A percentile compares a stretch with the other conserved stretches of the same genome.
phyloP scores from a whole-genome alignment of 2,113 vertebrate genomes.

The Ramphastos sulfuratus region DNA sequence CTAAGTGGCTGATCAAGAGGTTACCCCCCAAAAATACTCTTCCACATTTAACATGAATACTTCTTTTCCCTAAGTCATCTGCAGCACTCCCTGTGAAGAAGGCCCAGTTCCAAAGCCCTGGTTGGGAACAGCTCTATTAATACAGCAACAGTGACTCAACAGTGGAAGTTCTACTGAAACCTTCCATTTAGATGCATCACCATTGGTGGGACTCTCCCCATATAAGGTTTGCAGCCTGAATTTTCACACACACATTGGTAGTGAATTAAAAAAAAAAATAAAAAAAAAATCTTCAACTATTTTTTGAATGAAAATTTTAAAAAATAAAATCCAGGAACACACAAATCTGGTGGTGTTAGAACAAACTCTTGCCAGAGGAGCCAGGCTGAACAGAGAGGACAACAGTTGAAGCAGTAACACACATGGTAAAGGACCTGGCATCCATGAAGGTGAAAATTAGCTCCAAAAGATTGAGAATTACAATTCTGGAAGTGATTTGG shows the following conservation, averaged over 20 bases:
- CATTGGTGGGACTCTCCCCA: neutral
- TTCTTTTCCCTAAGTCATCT: neutral
- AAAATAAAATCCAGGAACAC: neutral
- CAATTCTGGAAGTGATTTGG: neutral
- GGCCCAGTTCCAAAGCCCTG: slow-evolving; percentile 8
- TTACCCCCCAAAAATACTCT: neutral
- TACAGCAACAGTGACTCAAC: slow-evolving; percentile 34
- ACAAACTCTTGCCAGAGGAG: neutral
- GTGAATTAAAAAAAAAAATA: neutral
- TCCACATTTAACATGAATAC: neutral
- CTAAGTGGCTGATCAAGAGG: neutral
- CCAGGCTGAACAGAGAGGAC: neutral
- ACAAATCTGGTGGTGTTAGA: neutral
- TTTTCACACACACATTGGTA: neutral
- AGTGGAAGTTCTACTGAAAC: neutral
- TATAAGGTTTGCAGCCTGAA: slow-evolving; percentile 12
- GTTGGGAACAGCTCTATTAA: slow-evolving; percentile 54
- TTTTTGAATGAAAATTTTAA: neutral
- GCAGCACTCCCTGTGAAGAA: neutral
- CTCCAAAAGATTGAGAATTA: neutral
- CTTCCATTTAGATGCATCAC: neutral
- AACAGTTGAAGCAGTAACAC: neutral
- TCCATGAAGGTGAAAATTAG: neutral
- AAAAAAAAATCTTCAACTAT: neutral
- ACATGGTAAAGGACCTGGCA: neutral